A percentile compares a stretch with the other conserved stretches of the same genome.
Evolutionary conservation across 2,113 vertebrate species (phyloP).

Genomic region (Lipophrys pholis): DNA sequence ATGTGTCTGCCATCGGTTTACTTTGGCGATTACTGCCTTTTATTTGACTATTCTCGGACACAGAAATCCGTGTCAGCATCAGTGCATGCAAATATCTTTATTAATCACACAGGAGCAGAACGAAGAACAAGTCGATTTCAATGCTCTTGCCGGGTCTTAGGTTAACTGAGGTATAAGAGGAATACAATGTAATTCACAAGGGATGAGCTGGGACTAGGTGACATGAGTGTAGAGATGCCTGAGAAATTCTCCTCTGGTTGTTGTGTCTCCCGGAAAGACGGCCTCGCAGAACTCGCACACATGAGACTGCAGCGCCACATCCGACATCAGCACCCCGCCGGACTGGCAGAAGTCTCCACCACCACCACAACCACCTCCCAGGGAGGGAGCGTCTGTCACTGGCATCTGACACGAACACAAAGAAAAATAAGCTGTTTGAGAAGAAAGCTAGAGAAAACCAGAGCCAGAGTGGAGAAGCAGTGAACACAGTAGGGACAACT

Average conservation of each 20-base stretch:
- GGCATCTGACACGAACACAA: constrained; percentile 67
- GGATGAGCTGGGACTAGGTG: constrained; percentile 46
- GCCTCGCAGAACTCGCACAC: constrained; percentile 86
- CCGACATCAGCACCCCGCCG: constrained; percentile 52
- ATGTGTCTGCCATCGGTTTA: no score
- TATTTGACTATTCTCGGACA: no score
- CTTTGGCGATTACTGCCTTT: no score
- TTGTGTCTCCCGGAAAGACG: constrained; percentile 74
- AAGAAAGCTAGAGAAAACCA: neutral
- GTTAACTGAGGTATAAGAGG: no score
- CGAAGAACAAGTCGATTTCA: no score
- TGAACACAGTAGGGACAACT: neutral
- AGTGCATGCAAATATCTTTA: no score
- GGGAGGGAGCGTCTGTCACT: constrained; percentile 57
- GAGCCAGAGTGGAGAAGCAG: neutral
- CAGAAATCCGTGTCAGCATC: no score
- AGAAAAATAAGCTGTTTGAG: constrained; percentile 3
- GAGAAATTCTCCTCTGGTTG: constrained; percentile 78
- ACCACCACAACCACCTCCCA: constrained; percentile 18
- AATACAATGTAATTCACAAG: no score
- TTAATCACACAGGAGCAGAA: no score
- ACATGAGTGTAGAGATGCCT: constrained; percentile 81
- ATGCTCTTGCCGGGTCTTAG: no score
- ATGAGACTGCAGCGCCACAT: constrained; percentile 76
- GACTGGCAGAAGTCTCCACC: constrained; percentile 23